Percentiles rank a stretch among this genome's conserved stretches.
Conservation (phyloP, 2,888 invertebrate genomes). For the Melieria picta region DNA sequence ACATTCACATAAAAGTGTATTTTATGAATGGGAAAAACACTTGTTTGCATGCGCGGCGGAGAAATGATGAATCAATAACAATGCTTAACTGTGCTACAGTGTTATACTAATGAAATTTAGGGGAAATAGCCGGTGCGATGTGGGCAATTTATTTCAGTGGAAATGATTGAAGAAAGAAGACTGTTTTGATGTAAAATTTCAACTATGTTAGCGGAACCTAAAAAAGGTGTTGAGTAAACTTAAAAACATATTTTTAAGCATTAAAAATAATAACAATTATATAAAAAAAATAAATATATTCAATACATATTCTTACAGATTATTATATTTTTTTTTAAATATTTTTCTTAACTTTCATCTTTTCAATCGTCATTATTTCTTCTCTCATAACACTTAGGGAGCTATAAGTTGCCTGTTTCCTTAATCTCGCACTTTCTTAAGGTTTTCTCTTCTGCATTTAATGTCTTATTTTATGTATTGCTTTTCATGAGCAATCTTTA, state of each 20-base stretch:
- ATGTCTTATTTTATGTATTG: too few species aligned
- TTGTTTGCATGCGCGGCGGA: conserved; percentile 51
- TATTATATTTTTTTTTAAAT: too few species aligned
- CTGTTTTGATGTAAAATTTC: neutral
- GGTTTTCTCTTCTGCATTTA: too few species aligned
- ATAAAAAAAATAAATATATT: neutral
- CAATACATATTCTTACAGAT: too few species aligned
- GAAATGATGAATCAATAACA: neutral
- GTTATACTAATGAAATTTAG: neutral
- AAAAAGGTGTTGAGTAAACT: neutral
- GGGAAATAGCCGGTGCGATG: too few species aligned
- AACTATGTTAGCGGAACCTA: neutral
- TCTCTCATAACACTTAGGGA: too few species aligned
- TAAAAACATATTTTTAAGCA: neutral
- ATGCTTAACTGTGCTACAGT: neutral
- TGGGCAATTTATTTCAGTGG: neutral
- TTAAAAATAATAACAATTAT: neutral
- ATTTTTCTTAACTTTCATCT: too few species aligned
- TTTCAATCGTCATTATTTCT: too few species aligned
- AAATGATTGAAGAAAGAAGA: neutral
- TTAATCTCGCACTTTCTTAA: too few species aligned
- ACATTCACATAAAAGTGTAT: conserved; percentile 36
- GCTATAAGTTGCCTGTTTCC: too few species aligned
- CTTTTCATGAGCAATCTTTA: too few species aligned
- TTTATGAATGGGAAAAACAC: conserved; percentile 60